Conservation (phyloP, 2,113 vertebrate genomes). For the Mus spicilegus region DNA sequence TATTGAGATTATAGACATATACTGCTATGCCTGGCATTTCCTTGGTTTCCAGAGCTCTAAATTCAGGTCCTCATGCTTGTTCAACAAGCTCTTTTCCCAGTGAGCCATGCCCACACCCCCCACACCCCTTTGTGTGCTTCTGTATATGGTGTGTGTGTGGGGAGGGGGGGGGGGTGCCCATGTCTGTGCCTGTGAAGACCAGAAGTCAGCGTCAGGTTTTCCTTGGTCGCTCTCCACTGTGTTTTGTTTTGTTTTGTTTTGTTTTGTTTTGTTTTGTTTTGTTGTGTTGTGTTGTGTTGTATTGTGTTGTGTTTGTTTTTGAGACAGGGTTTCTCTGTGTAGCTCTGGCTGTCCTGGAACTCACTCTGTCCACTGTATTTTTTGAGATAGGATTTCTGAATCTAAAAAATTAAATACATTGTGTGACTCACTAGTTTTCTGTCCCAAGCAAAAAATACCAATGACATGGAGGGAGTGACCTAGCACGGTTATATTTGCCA, state of each 20-base stretch:
- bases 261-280: background rate
- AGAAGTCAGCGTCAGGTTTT: background rate
- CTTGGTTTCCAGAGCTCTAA: background rate
- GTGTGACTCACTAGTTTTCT: slow-evolving; percentile 13
- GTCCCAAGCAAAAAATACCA: slow-evolving; percentile 3
- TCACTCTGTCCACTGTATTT: background rate
- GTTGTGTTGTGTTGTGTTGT: too few species aligned
- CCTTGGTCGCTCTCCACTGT: background rate
- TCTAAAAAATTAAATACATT: background rate
- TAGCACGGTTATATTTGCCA: slow-evolving; percentile 37
- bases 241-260: background rate
- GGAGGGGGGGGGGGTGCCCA: background rate
- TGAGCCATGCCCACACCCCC: background rate
- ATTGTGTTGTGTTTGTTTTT: too few species aligned
- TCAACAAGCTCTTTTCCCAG: background rate
- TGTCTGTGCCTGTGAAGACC: background rate
- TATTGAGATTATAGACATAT: background rate
- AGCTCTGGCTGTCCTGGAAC: too few species aligned
- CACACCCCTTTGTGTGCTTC: background rate
- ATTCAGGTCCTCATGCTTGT: too few species aligned
- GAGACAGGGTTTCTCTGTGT: too few species aligned
- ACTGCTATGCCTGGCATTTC: background rate
- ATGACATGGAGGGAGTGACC: background rate
- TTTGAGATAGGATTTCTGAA: background rate
- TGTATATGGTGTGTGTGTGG: background rate